Evolutionary conservation across 2,113 vertebrate genomes (phyloP).

Genomic region (Sorex fumeus): DNA sequence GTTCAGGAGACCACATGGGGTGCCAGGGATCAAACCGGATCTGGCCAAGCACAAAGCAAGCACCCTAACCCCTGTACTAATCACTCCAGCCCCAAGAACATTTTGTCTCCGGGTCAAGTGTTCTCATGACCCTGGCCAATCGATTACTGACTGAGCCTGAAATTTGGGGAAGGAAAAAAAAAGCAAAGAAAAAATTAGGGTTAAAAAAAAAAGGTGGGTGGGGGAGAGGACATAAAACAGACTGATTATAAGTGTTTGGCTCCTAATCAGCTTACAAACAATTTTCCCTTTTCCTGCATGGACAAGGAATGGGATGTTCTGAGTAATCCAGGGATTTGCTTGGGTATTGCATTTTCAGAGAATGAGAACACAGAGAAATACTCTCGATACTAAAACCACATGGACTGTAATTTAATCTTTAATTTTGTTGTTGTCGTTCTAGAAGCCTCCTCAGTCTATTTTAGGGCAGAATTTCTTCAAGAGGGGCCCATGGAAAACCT

Average conservation of each 20-base stretch:
- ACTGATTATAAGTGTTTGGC: conserved; percentile 27
- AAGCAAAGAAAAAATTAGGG: neutral
- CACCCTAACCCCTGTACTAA: no score
- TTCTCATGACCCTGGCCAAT: neutral
- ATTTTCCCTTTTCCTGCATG: conserved; percentile 46
- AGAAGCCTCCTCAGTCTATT: conserved; percentile 48
- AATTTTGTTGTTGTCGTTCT: conserved; percentile 59
- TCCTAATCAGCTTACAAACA: conserved; percentile 48
- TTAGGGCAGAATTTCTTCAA: conserved; percentile 49
- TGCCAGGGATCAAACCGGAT: no score
- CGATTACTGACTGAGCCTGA: conserved; percentile 13
- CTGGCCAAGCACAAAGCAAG: no score
- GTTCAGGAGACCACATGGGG: no score
- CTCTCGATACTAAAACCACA: conserved; percentile 58
- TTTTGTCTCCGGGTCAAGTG: neutral
- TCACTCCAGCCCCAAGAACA: neutral
- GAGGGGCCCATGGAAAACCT: conserved; percentile 22
- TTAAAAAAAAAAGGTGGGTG: neutral
- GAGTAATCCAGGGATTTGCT: conserved; percentile 39
- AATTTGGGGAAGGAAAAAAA: conserved; percentile 12
- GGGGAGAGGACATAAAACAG: conserved; percentile 5
- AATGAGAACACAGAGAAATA: conserved; percentile 55
- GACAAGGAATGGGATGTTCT: conserved; percentile 60
- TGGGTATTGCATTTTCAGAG: conserved; percentile 51
- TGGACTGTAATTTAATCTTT: conserved; percentile 41